Evolutionary conservation across 2,113 vertebrate species (phyloP).

Genomic region (Paratilapia polleni): DNA sequence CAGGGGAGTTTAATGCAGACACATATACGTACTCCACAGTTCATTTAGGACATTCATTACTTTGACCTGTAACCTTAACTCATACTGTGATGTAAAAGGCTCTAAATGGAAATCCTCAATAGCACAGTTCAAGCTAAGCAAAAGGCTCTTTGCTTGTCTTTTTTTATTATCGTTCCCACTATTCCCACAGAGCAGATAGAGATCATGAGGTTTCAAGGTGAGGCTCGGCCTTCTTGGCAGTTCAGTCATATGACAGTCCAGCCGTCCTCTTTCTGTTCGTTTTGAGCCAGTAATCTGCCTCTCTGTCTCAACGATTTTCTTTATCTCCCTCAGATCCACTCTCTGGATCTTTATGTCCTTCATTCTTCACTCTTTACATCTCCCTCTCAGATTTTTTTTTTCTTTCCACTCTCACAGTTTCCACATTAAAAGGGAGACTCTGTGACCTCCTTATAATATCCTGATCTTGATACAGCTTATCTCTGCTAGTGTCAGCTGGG

Average conservation of each 20-base stretch:
- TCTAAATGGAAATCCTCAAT: not conserved
- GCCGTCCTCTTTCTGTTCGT: slow-evolving; percentile 14
- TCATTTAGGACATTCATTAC: slow-evolving; percentile 20
- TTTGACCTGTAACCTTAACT: slow-evolving; percentile 28
- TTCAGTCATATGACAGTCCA: slow-evolving; percentile 49
- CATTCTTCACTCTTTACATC: slow-evolving; percentile 18
- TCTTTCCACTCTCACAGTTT: not conserved
- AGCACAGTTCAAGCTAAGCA: not conserved
- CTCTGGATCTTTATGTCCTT: slow-evolving; percentile 30
- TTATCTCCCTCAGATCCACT: slow-evolving; percentile 52
- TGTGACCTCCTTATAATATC: slow-evolving; percentile 39
- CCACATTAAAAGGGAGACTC: slow-evolving; percentile 21
- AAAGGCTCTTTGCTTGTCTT: not conserved
- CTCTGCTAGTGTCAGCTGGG: not conserved
- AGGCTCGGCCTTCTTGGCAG: slow-evolving; percentile 43
- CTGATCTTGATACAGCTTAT: not conserved
- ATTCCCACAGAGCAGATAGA: slow-evolving; percentile 32
- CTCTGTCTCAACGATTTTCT: slow-evolving; percentile 47
- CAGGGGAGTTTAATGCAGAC: not conserved
- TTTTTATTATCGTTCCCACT: slow-evolving; percentile 11
- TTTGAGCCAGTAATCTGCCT: slow-evolving; percentile 52
- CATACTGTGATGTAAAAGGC: not conserved
- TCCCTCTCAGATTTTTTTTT: not conserved
- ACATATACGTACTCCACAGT: not conserved
- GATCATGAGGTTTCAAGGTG: slow-evolving; percentile 62